Evolutionary conservation across 2,113 vertebrate genomes (phyloP), one percentile per base, ranked within the genome.

Genomic region (human): DNA sequence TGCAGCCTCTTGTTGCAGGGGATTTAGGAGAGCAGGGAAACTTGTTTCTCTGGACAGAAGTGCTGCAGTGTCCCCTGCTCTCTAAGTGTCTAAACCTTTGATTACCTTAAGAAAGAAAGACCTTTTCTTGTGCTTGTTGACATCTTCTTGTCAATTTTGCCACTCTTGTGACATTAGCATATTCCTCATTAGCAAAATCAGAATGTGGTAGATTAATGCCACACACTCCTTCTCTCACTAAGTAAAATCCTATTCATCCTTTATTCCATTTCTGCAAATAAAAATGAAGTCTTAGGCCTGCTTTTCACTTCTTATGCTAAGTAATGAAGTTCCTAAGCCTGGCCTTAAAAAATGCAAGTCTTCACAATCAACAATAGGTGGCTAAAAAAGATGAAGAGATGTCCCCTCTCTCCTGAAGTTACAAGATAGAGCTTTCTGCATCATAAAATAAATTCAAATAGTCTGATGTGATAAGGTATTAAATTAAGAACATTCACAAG

Each of bases 401-500:
- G 64, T 78, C 64, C 45, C 45, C n/a, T 43, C 13, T 92, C 17
- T 90, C 35, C 48, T 89, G 13, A 96, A 92, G 72, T 86, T 89
- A 43, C 23, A 92, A 94, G 38, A 66, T 27, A 83, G 50, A 89
- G 32, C 5, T 93, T 94, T 96, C 89, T 93, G 89, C 78, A 82
- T 89, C 91, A 83, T 86, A 94, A 95, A 97, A 93, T 86, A 94
- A 57, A 93, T 75, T 97, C 66, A 82, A 90, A 90, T 25, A 32
- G 52, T 79, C 91, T 93, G 85, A 83, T 97, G 93, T 96, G 96
- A 96, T 94, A 97, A 97, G 86, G 52, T 86, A 93, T 95, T 96
- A 96, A 93, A 92, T 32, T 68, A 82, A 92, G 92, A 96, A 86
- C 52, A 75, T 91, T 94, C 82, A 86, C 85, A 91, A 93, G 96